These are phyloP conservation scores for Dromiciops gliroides DNA, from an alignment of 2,113 vertebrate species.

Conservation along the genomic window DNA sequence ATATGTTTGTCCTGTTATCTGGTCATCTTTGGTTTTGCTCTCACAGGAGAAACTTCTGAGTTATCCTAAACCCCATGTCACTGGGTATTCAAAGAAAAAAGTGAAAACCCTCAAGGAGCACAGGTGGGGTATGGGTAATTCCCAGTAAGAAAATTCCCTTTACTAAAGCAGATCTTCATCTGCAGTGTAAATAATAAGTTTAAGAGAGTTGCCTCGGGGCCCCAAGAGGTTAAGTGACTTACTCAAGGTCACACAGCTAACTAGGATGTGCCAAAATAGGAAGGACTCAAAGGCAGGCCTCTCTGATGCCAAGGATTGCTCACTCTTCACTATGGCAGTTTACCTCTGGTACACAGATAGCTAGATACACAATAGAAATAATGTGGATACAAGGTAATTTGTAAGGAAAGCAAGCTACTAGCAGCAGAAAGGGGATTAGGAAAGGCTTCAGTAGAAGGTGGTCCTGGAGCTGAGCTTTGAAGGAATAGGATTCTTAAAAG, in stretches of 20 bases:
- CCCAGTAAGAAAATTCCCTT: background rate
- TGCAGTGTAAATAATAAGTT: background rate
- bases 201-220: background rate
- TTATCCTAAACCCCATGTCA: too few species aligned
- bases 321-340: background rate
- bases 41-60: too few species aligned
- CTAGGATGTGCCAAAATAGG: background rate
- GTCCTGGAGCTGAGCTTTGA: background rate
- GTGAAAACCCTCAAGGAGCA: background rate
- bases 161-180: background rate
- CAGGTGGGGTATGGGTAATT: background rate
- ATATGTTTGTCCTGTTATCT: too few species aligned
- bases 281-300: background rate
- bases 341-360: background rate
- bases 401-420: background rate
- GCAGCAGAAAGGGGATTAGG: background rate
- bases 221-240: background rate
- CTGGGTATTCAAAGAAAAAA: background rate
- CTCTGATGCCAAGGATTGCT: background rate
- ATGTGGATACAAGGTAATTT: background rate
- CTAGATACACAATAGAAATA: background rate
- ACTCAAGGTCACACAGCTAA: background rate
- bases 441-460: background rate
- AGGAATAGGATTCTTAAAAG: background rate
- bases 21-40: too few species aligned